Evolutionary conservation across 2,888 invertebrate genomes (phyloP).

Genomic region (Ophion slaviceki): DNA sequence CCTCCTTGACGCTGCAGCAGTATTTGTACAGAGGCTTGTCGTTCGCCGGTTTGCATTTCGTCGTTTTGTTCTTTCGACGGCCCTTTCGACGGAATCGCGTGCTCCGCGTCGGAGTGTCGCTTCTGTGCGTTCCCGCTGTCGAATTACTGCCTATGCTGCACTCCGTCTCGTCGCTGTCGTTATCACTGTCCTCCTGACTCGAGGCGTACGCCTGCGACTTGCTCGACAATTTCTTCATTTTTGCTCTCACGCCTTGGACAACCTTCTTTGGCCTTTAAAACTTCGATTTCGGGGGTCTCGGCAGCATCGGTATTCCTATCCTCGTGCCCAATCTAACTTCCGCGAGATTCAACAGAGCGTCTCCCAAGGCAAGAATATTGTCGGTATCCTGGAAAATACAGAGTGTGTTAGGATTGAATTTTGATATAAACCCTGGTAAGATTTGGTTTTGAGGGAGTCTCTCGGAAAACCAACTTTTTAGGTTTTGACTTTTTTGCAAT

Average conservation of each 20-base stretch:
- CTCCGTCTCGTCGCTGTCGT: slow-evolving; percentile 82
- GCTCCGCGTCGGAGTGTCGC: slow-evolving; percentile 81
- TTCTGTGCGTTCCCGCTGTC: slow-evolving; percentile 81
- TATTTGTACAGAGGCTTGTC: slow-evolving; percentile 82
- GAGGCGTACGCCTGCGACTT: slow-evolving; percentile 78
- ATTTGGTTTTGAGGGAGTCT: too few species aligned
- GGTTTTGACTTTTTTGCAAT: background rate
- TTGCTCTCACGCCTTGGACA: slow-evolving; percentile 13
- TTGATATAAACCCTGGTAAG: background rate
- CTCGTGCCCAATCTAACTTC: slow-evolving; percentile 75
- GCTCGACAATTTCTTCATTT: slow-evolving; percentile 78
- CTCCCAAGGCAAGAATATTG: slow-evolving; percentile 71
- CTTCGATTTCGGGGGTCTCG: background rate
- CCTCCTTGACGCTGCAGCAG: slow-evolving; percentile 93
- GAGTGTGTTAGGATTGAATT: background rate
- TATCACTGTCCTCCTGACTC: slow-evolving; percentile 82
- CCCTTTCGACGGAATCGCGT: slow-evolving; percentile 79
- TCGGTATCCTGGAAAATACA: slow-evolving; percentile 69
- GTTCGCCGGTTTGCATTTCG: slow-evolving; percentile 74
- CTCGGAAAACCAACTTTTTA: background rate
- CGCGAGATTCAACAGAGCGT: slow-evolving; percentile 75
- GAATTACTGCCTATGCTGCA: slow-evolving; percentile 83
- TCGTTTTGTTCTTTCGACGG: slow-evolving; percentile 78
- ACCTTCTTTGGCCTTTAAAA: background rate
- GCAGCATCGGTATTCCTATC: slow-evolving; percentile 73